Percentiles rank a stretch among this genome's conserved stretches.
Evolutionary conservation across 1,140 invertebrate species (phyloP).

Genomic region (Procambarus clarkii): DNA sequence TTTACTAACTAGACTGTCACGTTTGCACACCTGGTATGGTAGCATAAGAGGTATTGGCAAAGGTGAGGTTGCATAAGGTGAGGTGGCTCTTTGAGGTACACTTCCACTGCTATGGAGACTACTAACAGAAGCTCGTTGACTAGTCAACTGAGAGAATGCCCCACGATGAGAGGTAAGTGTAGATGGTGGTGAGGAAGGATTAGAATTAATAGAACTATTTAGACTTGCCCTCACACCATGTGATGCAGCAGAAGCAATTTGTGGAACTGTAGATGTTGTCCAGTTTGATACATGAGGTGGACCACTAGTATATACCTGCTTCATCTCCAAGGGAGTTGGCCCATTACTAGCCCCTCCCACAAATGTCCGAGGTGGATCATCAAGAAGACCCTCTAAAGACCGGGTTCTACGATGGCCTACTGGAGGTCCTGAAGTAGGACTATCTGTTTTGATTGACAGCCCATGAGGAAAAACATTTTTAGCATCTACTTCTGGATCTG

Average conservation of each 20-base stretch:
- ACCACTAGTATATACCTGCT: conserved; percentile 12
- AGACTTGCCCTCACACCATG: conserved; percentile 33
- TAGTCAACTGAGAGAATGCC: conserved; percentile 42
- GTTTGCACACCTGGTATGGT: conserved; percentile 44
- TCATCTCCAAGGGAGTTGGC: conserved; percentile 3
- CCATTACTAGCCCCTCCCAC: conserved; percentile 35
- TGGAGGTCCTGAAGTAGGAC: conserved; percentile 26
- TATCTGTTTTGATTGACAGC: conserved; percentile 68
- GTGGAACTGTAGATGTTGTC: conserved; percentile 23
- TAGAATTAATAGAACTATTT: conserved; percentile 7
- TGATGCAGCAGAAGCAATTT: conserved; percentile 15
- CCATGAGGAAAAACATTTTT: conserved; percentile 72
- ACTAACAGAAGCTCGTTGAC: conserved; percentile 63
- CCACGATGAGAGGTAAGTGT: conserved; percentile 41
- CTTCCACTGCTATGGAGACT: conserved; percentile 62
- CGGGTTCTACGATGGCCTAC: conserved; percentile 74
- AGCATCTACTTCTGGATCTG: conserved; percentile 63
- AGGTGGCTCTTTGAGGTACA: conserved; percentile 44
- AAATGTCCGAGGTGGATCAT: conserved; percentile 76
- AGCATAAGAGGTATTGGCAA: conserved; percentile 41
- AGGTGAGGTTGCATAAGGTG: conserved; percentile 51
- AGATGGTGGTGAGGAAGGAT: conserved; percentile 38
- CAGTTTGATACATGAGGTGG: conserved; percentile 46
- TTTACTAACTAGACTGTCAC: conserved; percentile 54
- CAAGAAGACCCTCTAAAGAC: conserved; percentile 82